Base-by-base conservation (phyloP, 2,888 invertebrate genomes). In the Catocala sponsa region DNA sequence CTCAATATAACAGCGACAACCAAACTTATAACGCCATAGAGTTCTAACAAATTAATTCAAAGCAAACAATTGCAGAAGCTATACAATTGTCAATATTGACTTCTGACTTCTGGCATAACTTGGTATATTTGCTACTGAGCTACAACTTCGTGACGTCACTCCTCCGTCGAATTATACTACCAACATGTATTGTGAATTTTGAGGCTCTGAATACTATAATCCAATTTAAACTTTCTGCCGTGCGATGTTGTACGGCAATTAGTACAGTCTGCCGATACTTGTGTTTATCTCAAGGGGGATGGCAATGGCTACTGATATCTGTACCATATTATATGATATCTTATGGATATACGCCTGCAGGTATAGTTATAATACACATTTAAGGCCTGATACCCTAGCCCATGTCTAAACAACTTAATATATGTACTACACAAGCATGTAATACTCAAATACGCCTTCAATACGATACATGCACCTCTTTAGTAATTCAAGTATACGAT, bases 181-280 rank as follows among this genome's bases (percentile, higher is more conserved):
- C 25, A 25, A 25, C 25, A 2, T 25, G 25, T 25, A 25, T 12
- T 35, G 13, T 42, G 41, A 32, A 54, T 41, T 52, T 4, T 59
- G 51, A 32, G 32, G 7, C 15, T 10, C n/a, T 35, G 35, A 50
- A 60, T 49, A 43, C n/a, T 65, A 59, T 51, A 68, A 68, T 63
- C 47, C 50, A 72, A 75, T 68, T 65, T 56, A 68, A 75, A 72
- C 55, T 71, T 63, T 49, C 41, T 42, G 44, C 35, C 54, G 51
- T 35, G 38, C 56, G 57, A 25, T 15, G 32, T 32, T 9, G 10
- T 53, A 60, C 42, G 15, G 35, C 13, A 35, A 46, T 32, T 44
- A 51, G 46, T 47, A 46, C 25, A 41, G 15, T n/a, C 10, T 44
- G 11, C 38, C 10, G 32, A 52, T 38, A 46, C 32, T 52, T 46